Conservation (phyloP, 2,113 vertebrate genomes). For the Atractosteus spatula region DNA sequence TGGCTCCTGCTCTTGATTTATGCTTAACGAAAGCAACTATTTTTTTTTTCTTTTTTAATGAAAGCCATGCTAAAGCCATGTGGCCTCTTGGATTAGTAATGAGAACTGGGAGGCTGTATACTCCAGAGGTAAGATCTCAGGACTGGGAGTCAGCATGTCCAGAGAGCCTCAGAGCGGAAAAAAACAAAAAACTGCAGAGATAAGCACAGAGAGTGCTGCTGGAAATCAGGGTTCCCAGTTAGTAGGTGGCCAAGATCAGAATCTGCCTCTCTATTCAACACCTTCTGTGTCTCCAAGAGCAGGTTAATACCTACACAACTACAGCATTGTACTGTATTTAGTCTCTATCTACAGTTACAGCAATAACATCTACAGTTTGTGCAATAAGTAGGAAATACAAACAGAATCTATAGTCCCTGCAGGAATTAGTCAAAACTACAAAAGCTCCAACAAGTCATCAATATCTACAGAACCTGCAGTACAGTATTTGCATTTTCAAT, state of each 20-base stretch:
- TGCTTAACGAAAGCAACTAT: background rate
- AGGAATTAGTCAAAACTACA: no score
- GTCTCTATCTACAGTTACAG: no score
- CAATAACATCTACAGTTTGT: no score
- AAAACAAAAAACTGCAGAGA: conserved; percentile 20
- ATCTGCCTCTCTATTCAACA: background rate
- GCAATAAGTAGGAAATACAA: no score
- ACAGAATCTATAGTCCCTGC: no score
- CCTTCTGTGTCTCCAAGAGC: no score
- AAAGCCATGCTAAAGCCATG: conserved; percentile 21
- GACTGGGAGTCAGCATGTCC: conserved; percentile 27
- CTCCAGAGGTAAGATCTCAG: conserved; percentile 25
- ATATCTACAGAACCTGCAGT: no score
- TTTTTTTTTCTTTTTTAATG: conserved; percentile 25
- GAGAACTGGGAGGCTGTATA: conserved; percentile 32
- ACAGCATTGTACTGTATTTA: no score
- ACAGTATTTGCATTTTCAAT: no score
- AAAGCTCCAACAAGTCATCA: no score
- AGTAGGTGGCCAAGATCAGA: background rate
- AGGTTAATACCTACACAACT: no score
- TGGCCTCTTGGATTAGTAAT: conserved; percentile 36
- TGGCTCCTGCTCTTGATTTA: conserved; percentile 18
- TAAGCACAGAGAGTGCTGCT: conserved; percentile 25
- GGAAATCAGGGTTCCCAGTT: conserved; percentile 19
- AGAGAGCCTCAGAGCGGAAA: conserved; percentile 17